These are phyloP conservation scores for Lepus americanus DNA, from an alignment of 2,113 vertebrate genomes.

Conservation along the genomic window DNA sequence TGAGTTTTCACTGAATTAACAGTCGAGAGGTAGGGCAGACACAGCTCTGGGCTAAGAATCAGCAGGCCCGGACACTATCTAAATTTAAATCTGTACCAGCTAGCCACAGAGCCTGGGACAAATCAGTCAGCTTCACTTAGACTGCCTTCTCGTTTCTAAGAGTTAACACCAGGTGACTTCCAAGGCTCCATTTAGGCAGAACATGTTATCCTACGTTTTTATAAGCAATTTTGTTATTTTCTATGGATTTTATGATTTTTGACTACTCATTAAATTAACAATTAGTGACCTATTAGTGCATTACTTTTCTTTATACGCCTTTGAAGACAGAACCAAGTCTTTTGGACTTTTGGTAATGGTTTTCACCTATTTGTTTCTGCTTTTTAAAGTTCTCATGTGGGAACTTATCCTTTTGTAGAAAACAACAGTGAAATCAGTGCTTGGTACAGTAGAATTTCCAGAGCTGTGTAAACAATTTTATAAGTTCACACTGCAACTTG, in stretches of 20 bases:
- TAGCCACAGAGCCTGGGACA: background rate
- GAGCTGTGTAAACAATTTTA: background rate
- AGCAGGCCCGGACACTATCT: background rate
- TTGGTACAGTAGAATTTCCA: background rate
- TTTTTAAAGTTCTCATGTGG: slow-evolving; percentile 14
- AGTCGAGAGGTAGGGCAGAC: background rate
- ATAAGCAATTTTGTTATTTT: slow-evolving; percentile 47
- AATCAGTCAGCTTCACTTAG: background rate
- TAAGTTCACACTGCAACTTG: slow-evolving; percentile 10
- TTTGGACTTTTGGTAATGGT: background rate
- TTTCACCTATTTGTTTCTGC: slow-evolving; percentile 29
- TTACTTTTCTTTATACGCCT: background rate
- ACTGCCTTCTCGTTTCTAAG: slow-evolving; percentile 23
- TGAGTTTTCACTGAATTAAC: slow-evolving; percentile 39
- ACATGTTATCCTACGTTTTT: background rate
- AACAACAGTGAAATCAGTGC: background rate
- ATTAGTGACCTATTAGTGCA: background rate
- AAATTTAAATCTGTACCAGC: background rate
- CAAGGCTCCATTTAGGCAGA: background rate
- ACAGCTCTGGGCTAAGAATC: background rate
- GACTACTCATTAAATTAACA: slow-evolving; percentile 6
- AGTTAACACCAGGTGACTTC: background rate
- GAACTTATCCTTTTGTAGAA: background rate
- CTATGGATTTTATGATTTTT: slow-evolving; percentile 1
- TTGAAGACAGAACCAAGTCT: slow-evolving; percentile 17